Evolutionary conservation across 2,113 vertebrate genomes (phyloP).

Genomic region (Heterocephalus glaber): DNA sequence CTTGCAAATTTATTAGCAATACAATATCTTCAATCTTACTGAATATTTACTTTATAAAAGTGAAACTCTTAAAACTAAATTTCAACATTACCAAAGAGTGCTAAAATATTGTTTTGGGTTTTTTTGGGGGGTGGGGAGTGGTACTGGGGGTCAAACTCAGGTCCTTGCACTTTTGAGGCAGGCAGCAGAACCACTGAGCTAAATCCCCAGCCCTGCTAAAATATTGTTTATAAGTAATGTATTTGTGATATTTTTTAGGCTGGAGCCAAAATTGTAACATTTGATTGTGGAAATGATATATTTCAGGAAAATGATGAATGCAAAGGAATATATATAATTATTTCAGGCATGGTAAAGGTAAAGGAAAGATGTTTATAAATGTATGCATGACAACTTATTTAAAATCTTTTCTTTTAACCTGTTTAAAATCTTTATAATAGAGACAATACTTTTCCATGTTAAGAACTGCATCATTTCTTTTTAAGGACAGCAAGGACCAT

Average conservation of each 20-base stretch:
- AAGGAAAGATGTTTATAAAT: constrained; percentile 52
- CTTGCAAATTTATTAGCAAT: constrained; percentile 21
- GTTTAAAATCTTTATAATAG: constrained; percentile 42
- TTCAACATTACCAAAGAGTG: not conserved
- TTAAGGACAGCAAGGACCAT: not conserved
- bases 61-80: constrained; percentile 26
- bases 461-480: not conserved
- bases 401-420: too few species aligned
- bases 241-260: constrained; percentile 75
- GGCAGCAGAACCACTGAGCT: too few species aligned
- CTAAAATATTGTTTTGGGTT: constrained; percentile 43
- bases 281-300: constrained; percentile 81
- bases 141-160: too few species aligned
- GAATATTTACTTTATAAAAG: not conserved
- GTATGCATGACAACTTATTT: not conserved
- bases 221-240: not conserved
- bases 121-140: too few species aligned
- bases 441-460: constrained; percentile 11
- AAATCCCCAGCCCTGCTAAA: too few species aligned
- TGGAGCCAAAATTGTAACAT: constrained; percentile 76
- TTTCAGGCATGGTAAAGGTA: constrained; percentile 85
- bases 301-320: constrained; percentile 79
- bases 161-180: too few species aligned
- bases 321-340: constrained; percentile 82
- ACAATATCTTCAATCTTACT: not conserved